Base-by-base conservation (phyloP, 1,140 invertebrate species). In the Anoplolepis gracilipes region DNA sequence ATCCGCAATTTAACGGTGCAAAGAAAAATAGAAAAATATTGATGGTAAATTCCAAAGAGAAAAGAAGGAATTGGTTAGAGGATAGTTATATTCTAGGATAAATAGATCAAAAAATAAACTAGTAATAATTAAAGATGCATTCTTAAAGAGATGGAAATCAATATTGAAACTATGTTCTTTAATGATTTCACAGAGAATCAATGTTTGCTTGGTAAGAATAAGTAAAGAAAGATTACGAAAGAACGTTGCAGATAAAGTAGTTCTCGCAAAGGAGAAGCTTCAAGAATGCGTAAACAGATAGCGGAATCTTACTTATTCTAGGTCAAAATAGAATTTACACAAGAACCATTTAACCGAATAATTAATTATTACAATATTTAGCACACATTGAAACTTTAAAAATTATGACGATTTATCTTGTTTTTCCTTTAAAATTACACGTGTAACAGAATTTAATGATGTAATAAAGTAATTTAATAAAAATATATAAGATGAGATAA, bases 181-280 rank as follows among this genome's bases (percentile, higher is more conserved):
- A 22, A 79, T 67, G 28, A 55, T 67, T 67, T 55, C 46, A 46
- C 42, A 19, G 49, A 79, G 46, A 53, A 16, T 55, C 62, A 55
- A 36, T 79, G 30, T 79, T 79, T 67, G 46, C 22, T 25, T 2
- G 13, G 13, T 36, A 61, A 30, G 11, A 78, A 78, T 67, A 30
- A 78, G 28, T 33, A 11, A 10, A 5, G 4, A 53, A 79, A 78
- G 30, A 78, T 78, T 53, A 53, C 42, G 61, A 64, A n/a, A 65
- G 76, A 69, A 19, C 39, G 53, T 69, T 30, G 46, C 61, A 8
- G 33, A 67, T 53, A 36, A 53, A 55, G 30, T 25, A 46, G 25
- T 67, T 55, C n/a, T 28, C 0, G 42, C 22, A 10, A 55, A 5
- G 61, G 13, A 28, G 53, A 5, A n/a, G 22, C 1, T 81, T 30